These are phyloP conservation scores for Halisarca cf. caerulea DNA, from an alignment of 37 sponge, comb jelly and placozoan genomes.

Conservation along the genomic window DNA sequence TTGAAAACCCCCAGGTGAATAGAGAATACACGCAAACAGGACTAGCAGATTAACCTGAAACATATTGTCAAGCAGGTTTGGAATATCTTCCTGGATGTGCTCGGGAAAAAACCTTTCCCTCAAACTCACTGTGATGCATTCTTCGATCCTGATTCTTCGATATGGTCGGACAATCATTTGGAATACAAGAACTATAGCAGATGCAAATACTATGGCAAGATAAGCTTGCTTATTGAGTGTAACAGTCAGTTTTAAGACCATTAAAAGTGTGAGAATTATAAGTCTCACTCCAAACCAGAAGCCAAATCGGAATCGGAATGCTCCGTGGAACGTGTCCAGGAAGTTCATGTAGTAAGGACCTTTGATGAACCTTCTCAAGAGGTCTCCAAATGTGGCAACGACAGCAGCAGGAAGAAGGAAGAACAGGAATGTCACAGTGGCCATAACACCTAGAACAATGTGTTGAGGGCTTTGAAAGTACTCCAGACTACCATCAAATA, in stretches of 20 bases:
- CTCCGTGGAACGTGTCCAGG: conserved; percentile 12
- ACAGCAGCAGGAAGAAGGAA: conserved; percentile 30
- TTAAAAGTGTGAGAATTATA: conserved; percentile 23
- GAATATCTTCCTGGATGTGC: background rate
- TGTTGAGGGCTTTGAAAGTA: conserved; percentile 34
- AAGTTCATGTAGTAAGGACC: conserved; percentile 11
- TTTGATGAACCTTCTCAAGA: background rate
- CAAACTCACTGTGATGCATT: background rate
- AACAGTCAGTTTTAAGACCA: conserved; percentile 11
- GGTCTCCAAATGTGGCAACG: conserved; percentile 1
- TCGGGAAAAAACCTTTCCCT: conserved; percentile 2
- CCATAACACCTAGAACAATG: conserved; percentile 3
- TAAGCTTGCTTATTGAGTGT: background rate
- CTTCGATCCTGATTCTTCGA: background rate
- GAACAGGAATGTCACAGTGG: background rate
- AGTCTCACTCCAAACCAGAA: conserved; percentile 64
- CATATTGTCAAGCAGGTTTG: background rate
- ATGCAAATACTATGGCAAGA: background rate
- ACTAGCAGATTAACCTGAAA: background rate
- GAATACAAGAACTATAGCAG: background rate
- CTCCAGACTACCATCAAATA: conserved; percentile 17
- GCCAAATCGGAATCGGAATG: conserved; percentile 8
- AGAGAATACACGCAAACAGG: background rate
- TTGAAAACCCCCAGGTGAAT: background rate
- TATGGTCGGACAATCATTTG: conserved; percentile 8